These are phyloP conservation scores for Drosophila miranda DNA, from an alignment of 1,140 invertebrate genomes.

Conservation along the genomic window DNA sequence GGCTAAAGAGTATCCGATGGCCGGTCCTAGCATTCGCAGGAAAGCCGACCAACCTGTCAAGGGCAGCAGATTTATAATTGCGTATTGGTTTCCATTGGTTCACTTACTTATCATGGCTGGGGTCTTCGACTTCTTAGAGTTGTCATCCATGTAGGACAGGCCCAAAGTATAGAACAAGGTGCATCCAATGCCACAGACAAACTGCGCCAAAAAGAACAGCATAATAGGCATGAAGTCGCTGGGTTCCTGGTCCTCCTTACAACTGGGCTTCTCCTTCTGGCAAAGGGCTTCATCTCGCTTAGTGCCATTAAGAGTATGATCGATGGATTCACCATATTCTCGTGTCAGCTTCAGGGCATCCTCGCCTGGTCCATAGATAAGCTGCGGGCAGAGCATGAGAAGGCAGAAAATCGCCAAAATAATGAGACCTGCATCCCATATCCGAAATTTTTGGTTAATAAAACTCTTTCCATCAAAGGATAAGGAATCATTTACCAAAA, in stretches of 20 bases:
- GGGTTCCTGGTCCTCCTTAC: constrained; percentile 44
- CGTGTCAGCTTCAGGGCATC: constrained; percentile 86
- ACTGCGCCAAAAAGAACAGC: constrained; percentile 85
- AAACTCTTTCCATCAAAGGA: constrained; percentile 73
- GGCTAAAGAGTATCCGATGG: constrained; percentile 87
- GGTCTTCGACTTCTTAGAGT: constrained; percentile 87
- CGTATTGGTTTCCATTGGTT: not conserved
- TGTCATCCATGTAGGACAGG: constrained; percentile 88
- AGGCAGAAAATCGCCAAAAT: constrained; percentile 84
- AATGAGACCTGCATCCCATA: constrained; percentile 21
- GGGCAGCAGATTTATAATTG: not conserved
- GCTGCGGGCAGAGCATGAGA: constrained; percentile 87
- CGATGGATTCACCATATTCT: constrained; percentile 83
- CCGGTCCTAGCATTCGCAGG: constrained; percentile 88
- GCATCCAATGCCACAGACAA: constrained; percentile 86
- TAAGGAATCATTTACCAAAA: constrained; percentile 68
- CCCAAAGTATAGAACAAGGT: constrained; percentile 86
- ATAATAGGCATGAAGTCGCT: constrained; percentile 84
- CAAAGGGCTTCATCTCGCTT: constrained; percentile 44
- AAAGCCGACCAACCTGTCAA: constrained; percentile 86
- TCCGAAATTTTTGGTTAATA: too few relatives aligned
- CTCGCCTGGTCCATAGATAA: constrained; percentile 88
- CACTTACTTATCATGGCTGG: constrained; percentile 85
- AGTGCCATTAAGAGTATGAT: constrained; percentile 47
- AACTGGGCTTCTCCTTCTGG: constrained; percentile 17